Base-by-base conservation (phyloP, 2,113 vertebrate species). In the Lepidothrix coronata region DNA sequence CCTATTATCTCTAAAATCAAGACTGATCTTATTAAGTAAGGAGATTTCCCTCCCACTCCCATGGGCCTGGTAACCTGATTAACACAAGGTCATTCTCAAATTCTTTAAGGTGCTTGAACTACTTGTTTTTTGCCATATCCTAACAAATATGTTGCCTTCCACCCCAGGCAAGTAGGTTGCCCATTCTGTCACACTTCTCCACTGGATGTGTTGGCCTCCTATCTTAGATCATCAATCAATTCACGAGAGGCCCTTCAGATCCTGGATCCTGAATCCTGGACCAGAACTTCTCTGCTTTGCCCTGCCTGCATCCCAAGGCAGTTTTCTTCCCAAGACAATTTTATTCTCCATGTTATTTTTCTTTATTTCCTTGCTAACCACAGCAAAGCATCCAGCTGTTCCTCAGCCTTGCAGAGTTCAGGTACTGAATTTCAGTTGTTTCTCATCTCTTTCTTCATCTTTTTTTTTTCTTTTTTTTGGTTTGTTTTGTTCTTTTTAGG, bases 1-100 rank as follows among this genome's bases (percentile, higher is more conserved):
- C 96, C 95, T 95, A 93, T 96, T 97, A 97, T 88, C 90, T 97
- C 93, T 97, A 96, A 96, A 96, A 95, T 97, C 96, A 97, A 97
- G 95, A 97, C 95, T 96, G 93, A 97, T 97, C 95, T 97, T 97
- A 96, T 94, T 97, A 97, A 96, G 96, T 96, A 97, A 96, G 93
- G 94, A 96, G 94, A 95, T 97, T 96, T 96, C 93, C 75, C 93
- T 95, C 95, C 90, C 65, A 88, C 91, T 96, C 96, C 76, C 93
- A 81, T 88, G 95, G 83, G 95, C 62, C 16, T 24, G 91, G 85
- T 97, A 94, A 96, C 95, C 94, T 96, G 96, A 93, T 97, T 97
- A 96, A 80, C 74, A 85, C 93, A 96, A 97, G 95, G 95, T 96
- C 94, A 96, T 88, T 94, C 74, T 96, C 79, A 49, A 86, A 65